These are phyloP conservation scores for Mythimna ferrago DNA, from an alignment of 2,888 invertebrate species.

Conservation along the genomic window DNA sequence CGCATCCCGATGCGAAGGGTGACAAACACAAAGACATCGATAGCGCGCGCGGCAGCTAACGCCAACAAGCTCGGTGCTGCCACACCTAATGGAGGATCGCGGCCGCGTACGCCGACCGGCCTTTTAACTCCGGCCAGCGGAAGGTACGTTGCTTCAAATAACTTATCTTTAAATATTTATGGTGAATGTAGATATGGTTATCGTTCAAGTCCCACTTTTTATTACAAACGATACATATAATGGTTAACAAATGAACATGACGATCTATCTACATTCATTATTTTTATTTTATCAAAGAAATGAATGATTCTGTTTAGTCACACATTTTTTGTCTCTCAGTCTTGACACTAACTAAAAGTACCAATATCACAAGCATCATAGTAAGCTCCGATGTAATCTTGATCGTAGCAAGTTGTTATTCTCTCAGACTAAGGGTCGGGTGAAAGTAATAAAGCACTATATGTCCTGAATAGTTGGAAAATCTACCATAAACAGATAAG, in stretches of 20 bases:
- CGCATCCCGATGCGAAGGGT: slow-evolving; percentile 95
- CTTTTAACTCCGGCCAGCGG: slow-evolving; percentile 94
- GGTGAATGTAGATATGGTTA: slow-evolving; percentile 37
- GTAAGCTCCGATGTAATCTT: not conserved
- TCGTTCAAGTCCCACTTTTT: slow-evolving; percentile 1
- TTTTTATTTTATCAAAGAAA: slow-evolving; percentile 17
- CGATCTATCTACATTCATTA: slow-evolving; percentile 38
- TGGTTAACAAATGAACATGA: slow-evolving; percentile 20
- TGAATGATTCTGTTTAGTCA: slow-evolving; percentile 24
- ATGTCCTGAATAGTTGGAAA: not conserved
- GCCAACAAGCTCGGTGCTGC: slow-evolving; percentile 90
- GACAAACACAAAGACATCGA: slow-evolving; percentile 90
- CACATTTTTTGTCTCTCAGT: not conserved
- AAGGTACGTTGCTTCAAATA: slow-evolving; percentile 89
- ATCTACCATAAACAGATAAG: not conserved
- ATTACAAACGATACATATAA: slow-evolving; percentile 16
- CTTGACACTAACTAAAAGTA: slow-evolving; percentile 7
- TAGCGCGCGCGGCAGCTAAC: slow-evolving; percentile 91
- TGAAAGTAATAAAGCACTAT: not conserved
- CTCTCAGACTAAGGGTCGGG: not conserved
- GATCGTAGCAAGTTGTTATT: not conserved
- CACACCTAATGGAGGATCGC: slow-evolving; percentile 92
- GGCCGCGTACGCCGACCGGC: slow-evolving; percentile 95
- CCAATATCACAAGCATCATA: not conserved
- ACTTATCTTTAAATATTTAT: slow-evolving; percentile 4